A percentile compares a stretch with the other conserved stretches of the same genome.
These are phyloP conservation scores for Pithys albifrons DNA, from an alignment of 2,113 vertebrate genomes.

Conservation along the genomic window DNA sequence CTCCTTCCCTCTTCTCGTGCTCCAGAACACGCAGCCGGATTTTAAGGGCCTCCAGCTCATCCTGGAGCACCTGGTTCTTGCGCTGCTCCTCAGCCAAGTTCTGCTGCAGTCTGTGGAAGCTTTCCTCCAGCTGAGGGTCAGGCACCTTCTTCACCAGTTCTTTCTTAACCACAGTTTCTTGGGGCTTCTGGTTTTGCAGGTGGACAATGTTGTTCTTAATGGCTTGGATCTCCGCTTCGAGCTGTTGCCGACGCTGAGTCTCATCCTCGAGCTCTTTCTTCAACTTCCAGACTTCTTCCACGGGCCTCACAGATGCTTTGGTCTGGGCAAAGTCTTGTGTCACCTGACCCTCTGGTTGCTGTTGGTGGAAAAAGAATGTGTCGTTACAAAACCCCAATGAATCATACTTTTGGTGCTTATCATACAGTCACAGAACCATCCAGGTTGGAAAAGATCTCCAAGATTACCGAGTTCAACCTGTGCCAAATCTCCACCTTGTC, in stretches of 20 bases:
- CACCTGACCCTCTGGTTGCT: conserved; percentile 84
- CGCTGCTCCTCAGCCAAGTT: conserved; percentile 88
- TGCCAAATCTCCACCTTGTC: neutral
- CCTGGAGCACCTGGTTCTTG: conserved; percentile 83
- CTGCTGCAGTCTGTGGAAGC: conserved; percentile 84
- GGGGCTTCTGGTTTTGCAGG: conserved; percentile 87
- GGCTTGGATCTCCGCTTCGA: conserved; percentile 85
- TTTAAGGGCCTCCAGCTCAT: conserved; percentile 84
- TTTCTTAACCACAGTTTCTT: conserved; percentile 87
- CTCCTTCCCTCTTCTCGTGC: conserved; percentile 84
- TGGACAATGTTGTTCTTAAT: conserved; percentile 87
- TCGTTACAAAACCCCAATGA: neutral
- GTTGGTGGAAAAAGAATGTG: neutral
- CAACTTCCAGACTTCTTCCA: conserved; percentile 86
- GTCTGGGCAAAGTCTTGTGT: conserved; percentile 70
- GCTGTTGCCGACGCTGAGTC: conserved; percentile 85
- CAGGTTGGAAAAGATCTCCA: neutral
- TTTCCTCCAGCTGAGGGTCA: conserved; percentile 90
- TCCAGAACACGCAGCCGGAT: conserved; percentile 81
- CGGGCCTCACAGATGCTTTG: conserved; percentile 50
- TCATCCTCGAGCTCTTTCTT: conserved; percentile 91
- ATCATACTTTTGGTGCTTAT: neutral
- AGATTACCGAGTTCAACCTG: neutral
- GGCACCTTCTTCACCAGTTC: conserved; percentile 91
- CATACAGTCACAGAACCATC: neutral